phyloP scores from a whole-genome alignment of 35 echinoderm and acorn worm genomes.

The Eucidaris tribuloides region DNA sequence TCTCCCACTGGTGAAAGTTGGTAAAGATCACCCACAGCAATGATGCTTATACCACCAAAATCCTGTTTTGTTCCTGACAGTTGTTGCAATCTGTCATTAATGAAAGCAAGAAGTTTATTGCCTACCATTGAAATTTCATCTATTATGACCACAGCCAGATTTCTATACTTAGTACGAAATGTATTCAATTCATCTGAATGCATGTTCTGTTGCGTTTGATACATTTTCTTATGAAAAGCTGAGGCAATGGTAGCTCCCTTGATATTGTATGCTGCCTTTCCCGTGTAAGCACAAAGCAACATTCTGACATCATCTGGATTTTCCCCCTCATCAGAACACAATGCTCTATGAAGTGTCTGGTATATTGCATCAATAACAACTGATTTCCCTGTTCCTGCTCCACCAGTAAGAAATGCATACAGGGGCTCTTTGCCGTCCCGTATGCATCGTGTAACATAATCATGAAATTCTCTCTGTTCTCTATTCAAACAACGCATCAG shows the following conservation, averaged over 20 bases:
- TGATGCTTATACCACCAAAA: no score
- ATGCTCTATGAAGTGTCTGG: slow-evolving; percentile 24
- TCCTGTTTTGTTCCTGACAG: no score
- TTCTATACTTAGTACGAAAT: slow-evolving; percentile 9
- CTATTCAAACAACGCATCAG: slow-evolving; percentile 5
- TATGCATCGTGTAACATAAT: slow-evolving; percentile 27
- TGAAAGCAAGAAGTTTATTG: background rate
- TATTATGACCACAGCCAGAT: slow-evolving; percentile 23
- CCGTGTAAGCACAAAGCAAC: slow-evolving; percentile 30
- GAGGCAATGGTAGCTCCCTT: slow-evolving; percentile 15
- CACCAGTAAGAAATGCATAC: slow-evolving; percentile 61
- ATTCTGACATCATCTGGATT: slow-evolving; percentile 41
- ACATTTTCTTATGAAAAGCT: background rate
- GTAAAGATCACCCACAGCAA: no score
- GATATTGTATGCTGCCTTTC: slow-evolving; percentile 46
- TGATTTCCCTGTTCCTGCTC: slow-evolving; percentile 65
- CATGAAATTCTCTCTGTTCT: slow-evolving; percentile 47
- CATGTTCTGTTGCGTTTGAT: background rate
- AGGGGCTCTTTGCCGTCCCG: slow-evolving; percentile 19
- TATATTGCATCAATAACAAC: slow-evolving; percentile 36
- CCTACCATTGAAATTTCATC: slow-evolving; percentile 33
- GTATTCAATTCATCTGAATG: slow-evolving; percentile 4
- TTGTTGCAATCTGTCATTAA: background rate
- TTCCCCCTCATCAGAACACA: background rate
- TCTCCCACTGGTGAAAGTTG: background rate